These are phyloP conservation scores for Tanaodytes sp. DNA, from an alignment of 2,888 invertebrate genomes.

Conservation along the genomic window DNA sequence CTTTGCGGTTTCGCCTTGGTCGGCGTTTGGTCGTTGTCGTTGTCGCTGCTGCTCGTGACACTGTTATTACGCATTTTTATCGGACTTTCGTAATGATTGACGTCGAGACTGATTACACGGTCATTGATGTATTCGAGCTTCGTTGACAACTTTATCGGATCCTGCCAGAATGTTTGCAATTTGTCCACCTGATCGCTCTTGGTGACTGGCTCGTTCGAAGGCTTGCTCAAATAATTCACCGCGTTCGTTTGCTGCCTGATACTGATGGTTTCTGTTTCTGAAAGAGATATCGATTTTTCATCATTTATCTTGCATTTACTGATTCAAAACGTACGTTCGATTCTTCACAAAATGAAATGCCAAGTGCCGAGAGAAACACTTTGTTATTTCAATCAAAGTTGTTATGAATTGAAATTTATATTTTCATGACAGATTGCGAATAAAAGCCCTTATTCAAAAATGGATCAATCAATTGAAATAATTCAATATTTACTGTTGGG, in stretches of 20 bases:
- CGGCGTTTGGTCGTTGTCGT: conserved; percentile 66
- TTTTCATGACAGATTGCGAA: no score
- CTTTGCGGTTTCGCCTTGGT: conserved; percentile 64
- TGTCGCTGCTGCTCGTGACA: conserved; percentile 66
- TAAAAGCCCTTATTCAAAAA: no score
- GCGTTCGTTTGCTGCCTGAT: conserved; percentile 59
- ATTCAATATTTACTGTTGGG: conserved; percentile 64
- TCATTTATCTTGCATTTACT: no score
- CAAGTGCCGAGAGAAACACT: no score
- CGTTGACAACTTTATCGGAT: conserved; percentile 60
- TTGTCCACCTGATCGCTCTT: conserved; percentile 70
- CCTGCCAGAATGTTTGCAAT: conserved; percentile 66
- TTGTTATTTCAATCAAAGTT: no score
- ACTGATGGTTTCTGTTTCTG: conserved; percentile 29
- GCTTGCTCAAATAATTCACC: conserved; percentile 68
- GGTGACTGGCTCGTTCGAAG: conserved; percentile 63
- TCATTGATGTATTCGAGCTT: conserved; percentile 67
- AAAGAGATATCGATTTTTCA: background rate
- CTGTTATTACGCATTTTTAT: conserved; percentile 65
- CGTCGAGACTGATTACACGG: conserved; percentile 52
- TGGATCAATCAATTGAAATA: no score
- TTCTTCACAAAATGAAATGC: no score
- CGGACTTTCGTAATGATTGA: conserved; percentile 67
- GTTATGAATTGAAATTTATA: no score
- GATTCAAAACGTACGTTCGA: no score